Evolutionary conservation across 2,888 invertebrate species (phyloP).

Genomic region (Agonum fuliginosum): DNA sequence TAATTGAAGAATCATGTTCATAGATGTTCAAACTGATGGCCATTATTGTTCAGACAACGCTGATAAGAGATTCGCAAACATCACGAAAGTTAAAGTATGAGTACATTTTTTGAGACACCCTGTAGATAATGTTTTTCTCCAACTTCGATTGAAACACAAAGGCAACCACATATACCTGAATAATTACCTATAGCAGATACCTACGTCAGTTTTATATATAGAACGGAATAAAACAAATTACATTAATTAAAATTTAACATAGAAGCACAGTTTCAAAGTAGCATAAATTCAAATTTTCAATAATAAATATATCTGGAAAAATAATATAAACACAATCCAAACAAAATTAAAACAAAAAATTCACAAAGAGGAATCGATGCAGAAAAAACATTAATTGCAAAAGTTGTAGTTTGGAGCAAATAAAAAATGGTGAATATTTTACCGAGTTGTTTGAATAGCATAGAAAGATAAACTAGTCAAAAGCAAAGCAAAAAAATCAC

Average conservation of each 20-base stretch:
- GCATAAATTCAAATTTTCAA: not conserved
- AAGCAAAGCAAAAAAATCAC: conserved; percentile 36
- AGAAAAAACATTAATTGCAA: conserved; percentile 46
- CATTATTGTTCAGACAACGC: too few relatives aligned
- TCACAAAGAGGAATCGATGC: conserved; percentile 8
- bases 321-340: not conserved
- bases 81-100: too few relatives aligned
- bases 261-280: not conserved
- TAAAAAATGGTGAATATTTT: conserved; percentile 21
- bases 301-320: not conserved
- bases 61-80: too few relatives aligned
- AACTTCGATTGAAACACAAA: too few relatives aligned
- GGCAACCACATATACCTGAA: too few relatives aligned
- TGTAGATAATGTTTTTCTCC: too few relatives aligned
- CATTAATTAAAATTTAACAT: conserved; percentile 9
- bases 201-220: not conserved
- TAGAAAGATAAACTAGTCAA: conserved; percentile 50
- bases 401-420: conserved; percentile 5
- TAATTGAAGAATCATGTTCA: too few relatives aligned
- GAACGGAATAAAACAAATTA: not conserved
- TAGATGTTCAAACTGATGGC: too few relatives aligned
- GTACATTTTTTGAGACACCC: too few relatives aligned
- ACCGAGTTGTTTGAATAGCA: conserved; percentile 31
- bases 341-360: conserved; percentile 23
- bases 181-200: too few relatives aligned